These are phyloP conservation scores for Drosophila mauritiana DNA, from an alignment of 1,140 invertebrate species.

Conservation along the genomic window DNA sequence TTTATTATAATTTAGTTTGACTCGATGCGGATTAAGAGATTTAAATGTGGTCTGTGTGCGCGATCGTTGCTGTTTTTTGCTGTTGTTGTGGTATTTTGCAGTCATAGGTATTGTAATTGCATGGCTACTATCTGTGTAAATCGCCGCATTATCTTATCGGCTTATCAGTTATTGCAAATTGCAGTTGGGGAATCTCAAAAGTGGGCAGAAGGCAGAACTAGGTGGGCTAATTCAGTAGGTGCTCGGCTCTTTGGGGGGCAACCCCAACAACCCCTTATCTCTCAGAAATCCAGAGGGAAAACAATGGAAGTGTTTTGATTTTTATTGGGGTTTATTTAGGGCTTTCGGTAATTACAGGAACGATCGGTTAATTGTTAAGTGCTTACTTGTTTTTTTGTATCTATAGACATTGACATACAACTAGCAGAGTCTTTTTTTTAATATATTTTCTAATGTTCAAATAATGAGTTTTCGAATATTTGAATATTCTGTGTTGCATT, in stretches of 20 bases:
- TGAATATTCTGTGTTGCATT: too few relatives aligned
- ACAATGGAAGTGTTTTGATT: slow-evolving; percentile 27
- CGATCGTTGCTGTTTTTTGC: slow-evolving; percentile 16
- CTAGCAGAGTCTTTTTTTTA: too few relatives aligned
- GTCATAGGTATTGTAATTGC: slow-evolving; percentile 51
- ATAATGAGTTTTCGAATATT: too few relatives aligned
- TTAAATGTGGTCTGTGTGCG: slow-evolving; percentile 1
- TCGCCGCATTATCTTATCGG: slow-evolving; percentile 59
- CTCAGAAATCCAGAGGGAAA: slow-evolving; percentile 1
- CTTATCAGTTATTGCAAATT: slow-evolving; percentile 58
- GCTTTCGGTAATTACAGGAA: slow-evolving; percentile 20
- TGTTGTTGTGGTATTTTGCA: slow-evolving; percentile 1
- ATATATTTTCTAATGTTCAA: not conserved
- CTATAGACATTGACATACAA: too few relatives aligned
- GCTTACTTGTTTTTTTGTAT: not conserved
- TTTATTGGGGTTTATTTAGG: slow-evolving; percentile 20
- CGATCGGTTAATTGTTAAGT: slow-evolving; percentile 1
- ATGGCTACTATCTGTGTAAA: slow-evolving; percentile 52
- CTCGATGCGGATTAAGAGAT: slow-evolving; percentile 12
- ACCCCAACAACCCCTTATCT: slow-evolving; percentile 14
- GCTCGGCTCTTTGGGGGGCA: slow-evolving; percentile 20
- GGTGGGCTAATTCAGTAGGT: slow-evolving; percentile 6
- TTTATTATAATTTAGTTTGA: slow-evolving; percentile 14
- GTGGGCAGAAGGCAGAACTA: not conserved
- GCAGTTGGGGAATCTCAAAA: slow-evolving; percentile 17